Evolutionary conservation across 2,113 vertebrate genomes (phyloP), one percentile per base, ranked within the genome.

Genomic region (Brachypteracias leptosomus): DNA sequence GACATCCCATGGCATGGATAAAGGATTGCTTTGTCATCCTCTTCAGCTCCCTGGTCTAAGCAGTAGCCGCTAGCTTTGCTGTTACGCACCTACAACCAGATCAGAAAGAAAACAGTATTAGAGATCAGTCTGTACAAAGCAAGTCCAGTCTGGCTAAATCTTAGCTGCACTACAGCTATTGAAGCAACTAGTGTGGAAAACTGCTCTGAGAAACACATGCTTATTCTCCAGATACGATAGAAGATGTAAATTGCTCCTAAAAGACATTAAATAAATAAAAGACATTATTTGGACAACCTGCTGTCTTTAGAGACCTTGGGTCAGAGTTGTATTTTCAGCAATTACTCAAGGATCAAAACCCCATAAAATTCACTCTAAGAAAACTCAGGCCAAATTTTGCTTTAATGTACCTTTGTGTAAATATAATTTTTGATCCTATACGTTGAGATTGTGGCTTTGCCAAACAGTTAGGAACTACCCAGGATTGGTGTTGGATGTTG

Each of bases 1-100:
- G 99, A 99, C 99, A 99, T 99, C 88, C 99, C 99, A 1, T 99
- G 99, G 95, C 99, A 99, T 1, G 99, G 99, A 71, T 99, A 99
- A 13, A 99, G 98, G 84, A 99, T 99, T 20, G 99, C 99, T 91
- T 98, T 99, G 95, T 99, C 99, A 44, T 99, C 99, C 6, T 99
- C 99, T 73, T 99, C 99, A 0, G 99, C 98, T 20, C 99, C 99
- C 96, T 99, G 99, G 92, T 99, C 99, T 96, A 99, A 94, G 94
- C 99, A 99, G 97, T 99, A 99, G 57, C 99, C 99, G 0, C 99
- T 99, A 59, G 99, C 99, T 95, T 99, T 99, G 97, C 99, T 99
- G 98, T 99, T 99, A 44, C 99, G 98, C 62, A 99, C 99, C 99
- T 99, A n/a, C 12, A 63, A 47, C 14, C 66, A 3, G 78, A 77